Evolutionary conservation across 2,113 vertebrate species (phyloP), one percentile per base, ranked within the genome.

Genomic region (Gallinago undulata): DNA sequence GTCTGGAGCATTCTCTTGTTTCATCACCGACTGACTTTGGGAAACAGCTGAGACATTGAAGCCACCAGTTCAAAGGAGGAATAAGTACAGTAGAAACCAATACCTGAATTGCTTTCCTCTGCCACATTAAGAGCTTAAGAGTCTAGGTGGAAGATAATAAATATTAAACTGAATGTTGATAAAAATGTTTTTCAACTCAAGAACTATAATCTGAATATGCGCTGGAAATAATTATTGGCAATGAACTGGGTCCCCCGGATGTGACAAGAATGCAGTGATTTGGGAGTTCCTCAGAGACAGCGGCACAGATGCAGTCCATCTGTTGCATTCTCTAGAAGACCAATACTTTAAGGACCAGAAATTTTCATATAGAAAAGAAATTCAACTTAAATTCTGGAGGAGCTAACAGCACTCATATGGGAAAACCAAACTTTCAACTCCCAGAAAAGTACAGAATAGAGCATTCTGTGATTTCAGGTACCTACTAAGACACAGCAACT

Each of bases 161-260:
- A 89, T 63, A 80, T 16, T 51, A 84, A 67, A 84, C 43, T 67
- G 68, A 81, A 60, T 28, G 11, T 3, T 68, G 84, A 78, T 39
- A 84, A 68, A 92, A 92, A 15, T 43, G 77, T 64, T 82, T 89
- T 89, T 84, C 35, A 75, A 37, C 45, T 64, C 37, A 64, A 64
- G 87, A 94, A 66, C 12, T 56, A 62, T 48, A 48, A 94, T 91
- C 57, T 82, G 66, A 91, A 60, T 89, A 85, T 56, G 73, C 24
- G 19, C 62, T 95, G 76, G 81, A 96, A 95, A 82, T 73, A 96
- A 91, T 89, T 93, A 82, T 6, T 95, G 93, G 94, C 95, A 94
- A 57, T 41, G 70, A 85, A 73, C 66, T 79, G 27, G 53, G 57
- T 76, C 41, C 22, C 96, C 91, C 95, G 96, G 93, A 97, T 96